Base-by-base conservation (phyloP, 1,140 invertebrate species). In the Hestina assimilis region DNA sequence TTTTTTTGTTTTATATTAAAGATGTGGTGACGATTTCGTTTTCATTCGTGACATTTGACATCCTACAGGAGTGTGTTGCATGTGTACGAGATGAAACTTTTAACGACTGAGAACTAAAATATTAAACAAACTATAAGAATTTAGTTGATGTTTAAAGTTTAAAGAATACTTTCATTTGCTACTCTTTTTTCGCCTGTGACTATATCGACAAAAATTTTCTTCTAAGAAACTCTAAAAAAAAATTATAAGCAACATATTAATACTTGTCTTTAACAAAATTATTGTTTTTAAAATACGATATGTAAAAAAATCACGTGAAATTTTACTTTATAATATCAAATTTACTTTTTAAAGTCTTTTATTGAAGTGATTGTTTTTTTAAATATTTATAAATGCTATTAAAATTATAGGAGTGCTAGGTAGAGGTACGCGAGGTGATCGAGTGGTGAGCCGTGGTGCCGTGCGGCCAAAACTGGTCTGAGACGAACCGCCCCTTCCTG, bases 401-500 rank as follows among this genome's bases (percentile, higher is more conserved):
- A 51, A 51, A 51, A 51, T 2, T 35, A 24, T 11, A 42, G 35
- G 54, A 57, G 48, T 57, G 54, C 48, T 24, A n/a, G 15, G 52
- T 28, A 17, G 14, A 40, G 43, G 53, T 56, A 24, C 23, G 23
- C 28, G 53, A 47, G 54, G 54, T 57, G 74, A 70, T 75, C 65
- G 66, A 73, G 60, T 67, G 43, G 43, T 31, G 43, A 31, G 43
- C 43, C 43, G 43, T 31, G 45, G 15, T 9, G 28, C 45, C 19
- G 43, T 31, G 59, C 67, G 41, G 42, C 38, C 42, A 31, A 63
- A 79, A 83, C 79, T 79, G 77, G 77, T 83, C 68, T 66, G 42
- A 71, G 65, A 63, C 65, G 54, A 47, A 40, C 75, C 75, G 74
- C 79, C 73, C 79, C 66, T 75, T 79, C 76, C 77, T 80, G 75